Percentiles rank a stretch among this genome's conserved stretches.
Conservation (phyloP, 92 coral and sea anemone genomes). For the Bergia sp. region DNA sequence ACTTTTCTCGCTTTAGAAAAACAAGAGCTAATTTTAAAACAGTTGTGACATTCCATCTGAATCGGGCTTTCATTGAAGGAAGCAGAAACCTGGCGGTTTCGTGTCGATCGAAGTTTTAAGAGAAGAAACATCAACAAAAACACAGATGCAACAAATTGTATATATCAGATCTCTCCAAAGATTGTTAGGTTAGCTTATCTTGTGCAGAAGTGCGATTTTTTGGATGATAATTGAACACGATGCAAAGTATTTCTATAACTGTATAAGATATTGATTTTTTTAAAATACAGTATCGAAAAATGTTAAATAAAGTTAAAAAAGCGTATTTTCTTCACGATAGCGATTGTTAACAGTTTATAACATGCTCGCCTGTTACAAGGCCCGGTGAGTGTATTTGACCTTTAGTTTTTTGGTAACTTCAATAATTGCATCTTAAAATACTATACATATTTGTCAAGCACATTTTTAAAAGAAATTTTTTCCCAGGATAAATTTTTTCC, state of each 20-base stretch:
- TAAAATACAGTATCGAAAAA: not conserved
- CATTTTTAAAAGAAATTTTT: not conserved
- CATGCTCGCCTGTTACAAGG: not conserved
- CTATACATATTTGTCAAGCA: not conserved
- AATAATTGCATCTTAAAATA: not conserved
- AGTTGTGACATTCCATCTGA: not conserved
- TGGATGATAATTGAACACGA: too few relatives aligned
- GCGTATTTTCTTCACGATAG: not conserved
- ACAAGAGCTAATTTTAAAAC: not conserved
- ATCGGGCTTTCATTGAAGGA: not conserved
- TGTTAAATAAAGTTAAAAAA: too few relatives aligned
- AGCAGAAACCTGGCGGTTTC: not conserved
- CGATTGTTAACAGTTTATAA: not conserved
- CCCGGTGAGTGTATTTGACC: slow-evolving; percentile 2
- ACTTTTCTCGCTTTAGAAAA: not conserved
- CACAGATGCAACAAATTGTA: too few relatives aligned
- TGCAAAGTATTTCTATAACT: not conserved
- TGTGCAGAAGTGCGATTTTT: too few relatives aligned
- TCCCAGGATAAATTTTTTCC: slow-evolving; percentile 1
- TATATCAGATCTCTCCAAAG: too few relatives aligned
- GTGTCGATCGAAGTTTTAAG: not conserved
- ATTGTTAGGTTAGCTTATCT: too few relatives aligned
- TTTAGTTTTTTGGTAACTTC: not conserved
- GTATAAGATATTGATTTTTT: too few relatives aligned
- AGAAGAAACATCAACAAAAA: not conserved